These are phyloP conservation scores for Trididemnum clinides DNA, from an alignment of 23 tunicate species.

Conservation along the genomic window DNA sequence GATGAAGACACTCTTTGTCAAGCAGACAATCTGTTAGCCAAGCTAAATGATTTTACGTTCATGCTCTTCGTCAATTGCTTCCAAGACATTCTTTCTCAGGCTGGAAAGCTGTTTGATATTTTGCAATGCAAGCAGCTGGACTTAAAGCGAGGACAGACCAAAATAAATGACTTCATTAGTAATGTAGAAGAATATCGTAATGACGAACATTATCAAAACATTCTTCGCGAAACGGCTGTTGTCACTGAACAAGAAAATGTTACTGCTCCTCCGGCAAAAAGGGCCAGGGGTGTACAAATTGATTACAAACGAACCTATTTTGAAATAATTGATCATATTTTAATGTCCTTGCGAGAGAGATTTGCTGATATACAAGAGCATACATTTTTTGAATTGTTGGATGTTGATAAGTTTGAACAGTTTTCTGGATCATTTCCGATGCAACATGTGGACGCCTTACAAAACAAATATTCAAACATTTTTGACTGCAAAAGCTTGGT, in stretches of 20 bases:
- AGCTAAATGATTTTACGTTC: slow-evolving; percentile 8
- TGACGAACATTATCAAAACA: slow-evolving; percentile 1
- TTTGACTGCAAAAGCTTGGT: slow-evolving; percentile 8
- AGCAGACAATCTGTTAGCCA: too few species aligned
- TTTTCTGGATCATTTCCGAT: too few species aligned
- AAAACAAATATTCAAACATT: background rate
- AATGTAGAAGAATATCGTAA: too few species aligned
- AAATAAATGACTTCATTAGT: too few species aligned
- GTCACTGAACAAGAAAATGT: slow-evolving; percentile 1
- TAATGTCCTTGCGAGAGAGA: slow-evolving; percentile 16
- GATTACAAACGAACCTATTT: too few species aligned
- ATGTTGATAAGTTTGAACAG: background rate
- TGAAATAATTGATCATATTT: too few species aligned
- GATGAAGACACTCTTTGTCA: too few species aligned
- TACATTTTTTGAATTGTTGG: slow-evolving; percentile 10
- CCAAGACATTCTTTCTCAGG: too few species aligned
- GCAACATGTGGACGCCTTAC: background rate
- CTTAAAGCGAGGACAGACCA: too few species aligned
- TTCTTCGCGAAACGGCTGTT: too few species aligned
- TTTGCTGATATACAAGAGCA: background rate
- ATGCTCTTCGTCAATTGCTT: too few species aligned
- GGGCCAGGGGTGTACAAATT: too few species aligned
- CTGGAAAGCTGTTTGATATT: slow-evolving; percentile 15
- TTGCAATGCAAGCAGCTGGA: slow-evolving; percentile 25
- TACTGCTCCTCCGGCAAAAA: background rate